These are phyloP conservation scores for Rafetus swinhoei DNA, from an alignment of 2,113 vertebrate species.

Conservation along the genomic window DNA sequence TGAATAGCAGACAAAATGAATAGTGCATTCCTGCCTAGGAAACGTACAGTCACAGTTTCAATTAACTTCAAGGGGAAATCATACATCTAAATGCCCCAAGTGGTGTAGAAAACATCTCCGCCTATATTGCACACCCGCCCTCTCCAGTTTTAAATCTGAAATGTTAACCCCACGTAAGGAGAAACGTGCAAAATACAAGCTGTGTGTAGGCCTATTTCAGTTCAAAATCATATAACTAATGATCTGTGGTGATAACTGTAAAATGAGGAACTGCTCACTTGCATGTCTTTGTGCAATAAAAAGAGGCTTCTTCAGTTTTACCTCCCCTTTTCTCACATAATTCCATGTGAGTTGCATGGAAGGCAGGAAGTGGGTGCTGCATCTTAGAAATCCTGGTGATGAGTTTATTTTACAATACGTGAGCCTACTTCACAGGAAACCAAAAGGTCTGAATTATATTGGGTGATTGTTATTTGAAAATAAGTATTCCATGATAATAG, in stretches of 20 bases:
- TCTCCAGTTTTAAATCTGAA: background rate
- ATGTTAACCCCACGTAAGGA: background rate
- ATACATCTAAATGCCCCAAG: background rate
- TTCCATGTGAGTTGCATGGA: rapidly evolving
- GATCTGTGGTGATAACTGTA: rapidly evolving
- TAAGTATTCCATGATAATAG: background rate
- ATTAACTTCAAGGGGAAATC: background rate
- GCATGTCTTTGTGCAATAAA: background rate
- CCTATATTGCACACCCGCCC: background rate
- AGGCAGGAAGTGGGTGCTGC: background rate
- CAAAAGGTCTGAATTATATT: background rate
- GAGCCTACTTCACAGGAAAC: background rate
- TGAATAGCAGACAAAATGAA: background rate
- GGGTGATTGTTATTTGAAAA: background rate
- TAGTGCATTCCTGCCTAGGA: background rate
- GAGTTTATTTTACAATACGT: background rate
- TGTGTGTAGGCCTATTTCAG: background rate
- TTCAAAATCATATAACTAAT: too few species aligned
- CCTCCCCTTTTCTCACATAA: background rate
- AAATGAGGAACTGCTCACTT: background rate
- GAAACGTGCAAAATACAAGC: background rate
- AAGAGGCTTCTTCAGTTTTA: background rate
- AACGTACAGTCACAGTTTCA: background rate
- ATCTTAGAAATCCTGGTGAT: background rate
- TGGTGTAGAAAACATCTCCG: background rate